These are phyloP conservation scores for Cephus nigrinus DNA, from an alignment of 2,888 invertebrate species.

Conservation along the genomic window DNA sequence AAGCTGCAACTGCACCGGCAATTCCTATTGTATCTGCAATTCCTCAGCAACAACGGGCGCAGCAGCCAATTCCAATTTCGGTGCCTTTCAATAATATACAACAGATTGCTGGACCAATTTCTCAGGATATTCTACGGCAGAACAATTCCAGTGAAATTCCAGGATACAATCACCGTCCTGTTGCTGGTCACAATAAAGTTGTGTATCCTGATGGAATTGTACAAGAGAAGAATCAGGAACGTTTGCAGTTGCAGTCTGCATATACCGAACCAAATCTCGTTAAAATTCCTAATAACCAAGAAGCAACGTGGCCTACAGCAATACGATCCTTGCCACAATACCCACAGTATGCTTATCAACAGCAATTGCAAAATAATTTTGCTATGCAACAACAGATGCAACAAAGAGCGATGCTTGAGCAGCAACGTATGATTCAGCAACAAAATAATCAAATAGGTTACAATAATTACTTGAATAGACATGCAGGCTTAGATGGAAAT, in stretches of 20 bases:
- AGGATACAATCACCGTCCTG: slow-evolving; percentile 33
- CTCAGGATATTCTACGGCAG: background rate
- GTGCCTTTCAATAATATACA: no score
- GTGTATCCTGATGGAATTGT: slow-evolving; percentile 14
- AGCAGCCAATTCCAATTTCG: background rate
- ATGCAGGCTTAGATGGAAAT: background rate
- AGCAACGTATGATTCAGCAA: slow-evolving; percentile 4
- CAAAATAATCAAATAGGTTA: slow-evolving; percentile 8
- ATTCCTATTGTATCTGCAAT: background rate
- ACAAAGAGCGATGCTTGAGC: slow-evolving; percentile 18
- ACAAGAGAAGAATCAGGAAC: slow-evolving; percentile 11
- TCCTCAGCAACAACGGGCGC: background rate
- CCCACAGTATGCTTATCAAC: slow-evolving; percentile 30
- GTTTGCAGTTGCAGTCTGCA: background rate
- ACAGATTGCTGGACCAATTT: background rate
- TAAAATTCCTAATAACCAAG: no score
- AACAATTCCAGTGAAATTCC: background rate
- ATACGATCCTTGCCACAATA: background rate
- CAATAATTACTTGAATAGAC: slow-evolving; percentile 13
- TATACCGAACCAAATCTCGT: background rate
- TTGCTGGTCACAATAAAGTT: slow-evolving; percentile 32
- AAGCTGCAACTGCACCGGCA: background rate
- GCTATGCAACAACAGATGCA: slow-evolving; percentile 30
- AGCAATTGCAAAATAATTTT: slow-evolving; percentile 24
- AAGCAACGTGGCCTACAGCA: no score